Conservation (phyloP, 2,113 vertebrate genomes). For the Silurus glanis region DNA sequence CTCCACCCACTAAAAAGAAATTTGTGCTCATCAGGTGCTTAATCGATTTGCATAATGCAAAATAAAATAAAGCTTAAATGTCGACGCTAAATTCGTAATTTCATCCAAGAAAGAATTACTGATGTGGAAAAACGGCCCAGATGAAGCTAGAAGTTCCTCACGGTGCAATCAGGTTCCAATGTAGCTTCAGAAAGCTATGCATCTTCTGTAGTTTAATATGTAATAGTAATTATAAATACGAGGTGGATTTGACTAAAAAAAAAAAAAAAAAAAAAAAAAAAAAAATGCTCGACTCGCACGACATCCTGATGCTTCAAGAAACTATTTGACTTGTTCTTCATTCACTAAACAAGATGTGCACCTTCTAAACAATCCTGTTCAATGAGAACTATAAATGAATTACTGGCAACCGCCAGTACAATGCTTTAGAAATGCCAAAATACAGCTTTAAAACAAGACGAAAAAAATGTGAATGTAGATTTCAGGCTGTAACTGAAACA, state of each 20-base stretch:
- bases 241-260: not conserved
- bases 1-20: too few relatives aligned
- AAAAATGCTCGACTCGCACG: too few relatives aligned
- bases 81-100: too few relatives aligned
- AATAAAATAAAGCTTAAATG: too few relatives aligned
- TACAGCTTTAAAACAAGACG: not conserved
- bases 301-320: not conserved
- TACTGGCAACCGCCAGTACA: not conserved
- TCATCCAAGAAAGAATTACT: too few relatives aligned
- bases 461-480: not conserved
- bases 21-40: too few relatives aligned
- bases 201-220: not conserved
- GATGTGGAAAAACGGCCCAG: not conserved
- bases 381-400: not conserved
- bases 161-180: not conserved
- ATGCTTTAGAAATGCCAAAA: not conserved
- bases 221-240: not conserved
- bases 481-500: too few relatives aligned
- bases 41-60: too few relatives aligned
- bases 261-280: not conserved
- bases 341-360: conserved; percentile 12
- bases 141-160: not conserved
- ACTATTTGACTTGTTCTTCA: not conserved
- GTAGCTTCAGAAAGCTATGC: not conserved
- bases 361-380: not conserved